These are phyloP conservation scores for Gymnopithys bicolor DNA, from an alignment of 2,797 vertebrate genomes.

Conservation along the genomic window DNA sequence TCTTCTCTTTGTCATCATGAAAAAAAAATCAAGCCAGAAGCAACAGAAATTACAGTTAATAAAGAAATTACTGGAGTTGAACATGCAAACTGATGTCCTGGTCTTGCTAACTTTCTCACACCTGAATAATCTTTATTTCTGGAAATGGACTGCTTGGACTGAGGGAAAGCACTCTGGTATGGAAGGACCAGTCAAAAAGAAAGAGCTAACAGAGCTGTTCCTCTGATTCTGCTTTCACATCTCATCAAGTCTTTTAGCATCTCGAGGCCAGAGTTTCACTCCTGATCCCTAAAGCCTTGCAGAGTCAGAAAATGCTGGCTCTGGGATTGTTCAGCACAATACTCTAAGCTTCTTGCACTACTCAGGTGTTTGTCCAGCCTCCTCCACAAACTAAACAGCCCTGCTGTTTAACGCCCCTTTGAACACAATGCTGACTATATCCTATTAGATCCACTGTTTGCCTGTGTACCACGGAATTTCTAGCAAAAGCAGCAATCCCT, in stretches of 20 bases:
- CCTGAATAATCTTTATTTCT: background rate
- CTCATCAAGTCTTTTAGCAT: background rate
- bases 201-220: background rate
- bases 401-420: background rate
- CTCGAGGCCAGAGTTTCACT: background rate
- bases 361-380: background rate
- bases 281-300: background rate
- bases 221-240: background rate
- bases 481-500: background rate
- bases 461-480: background rate
- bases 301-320: background rate
- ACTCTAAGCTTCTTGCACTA: background rate
- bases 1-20: background rate
- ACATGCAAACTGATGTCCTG: background rate
- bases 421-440: background rate
- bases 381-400: background rate
- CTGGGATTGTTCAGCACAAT: background rate
- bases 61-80: background rate
- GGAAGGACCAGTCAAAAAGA: background rate
- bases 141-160: background rate
- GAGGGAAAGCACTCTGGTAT: background rate
- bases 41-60: background rate
- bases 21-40: background rate
- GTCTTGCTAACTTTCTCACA: background rate
- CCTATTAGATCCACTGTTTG: background rate